Conservation (phyloP, 2,113 vertebrate species). For the Nicator chloris region DNA sequence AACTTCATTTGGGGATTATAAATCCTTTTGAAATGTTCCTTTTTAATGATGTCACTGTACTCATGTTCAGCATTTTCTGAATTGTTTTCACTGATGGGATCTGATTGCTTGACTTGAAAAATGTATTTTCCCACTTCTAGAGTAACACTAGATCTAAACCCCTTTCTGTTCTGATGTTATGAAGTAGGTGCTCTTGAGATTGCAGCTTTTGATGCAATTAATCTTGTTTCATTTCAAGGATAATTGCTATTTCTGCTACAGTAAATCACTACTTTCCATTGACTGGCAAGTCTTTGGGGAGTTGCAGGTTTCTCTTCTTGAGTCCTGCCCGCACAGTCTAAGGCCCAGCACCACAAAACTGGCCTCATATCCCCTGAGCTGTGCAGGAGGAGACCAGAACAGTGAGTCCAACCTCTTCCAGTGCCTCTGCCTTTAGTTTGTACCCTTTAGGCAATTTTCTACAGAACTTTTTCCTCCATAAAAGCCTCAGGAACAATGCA, state of each 20-base stretch:
- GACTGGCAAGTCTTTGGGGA: background rate
- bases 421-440: background rate
- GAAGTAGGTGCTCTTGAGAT: background rate
- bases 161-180: background rate
- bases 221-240: background rate
- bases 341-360: background rate
- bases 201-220: background rate
- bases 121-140: background rate
- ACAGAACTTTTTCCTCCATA: background rate
- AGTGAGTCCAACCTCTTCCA: rapidly evolving
- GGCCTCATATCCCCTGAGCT: background rate
- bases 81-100: background rate
- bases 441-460: background rate
- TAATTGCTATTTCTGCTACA: background rate
- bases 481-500: background rate
- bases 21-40: background rate
- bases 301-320: background rate
- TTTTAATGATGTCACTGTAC: background rate
- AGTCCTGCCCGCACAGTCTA: background rate
- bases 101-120: background rate
- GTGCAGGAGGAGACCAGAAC: background rate
- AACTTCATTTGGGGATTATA: background rate
- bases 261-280: background rate
- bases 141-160: background rate
- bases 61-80: background rate